These are phyloP conservation scores for Capreolus pygargus DNA, from an alignment of 2,113 vertebrate species.

Conservation along the genomic window DNA sequence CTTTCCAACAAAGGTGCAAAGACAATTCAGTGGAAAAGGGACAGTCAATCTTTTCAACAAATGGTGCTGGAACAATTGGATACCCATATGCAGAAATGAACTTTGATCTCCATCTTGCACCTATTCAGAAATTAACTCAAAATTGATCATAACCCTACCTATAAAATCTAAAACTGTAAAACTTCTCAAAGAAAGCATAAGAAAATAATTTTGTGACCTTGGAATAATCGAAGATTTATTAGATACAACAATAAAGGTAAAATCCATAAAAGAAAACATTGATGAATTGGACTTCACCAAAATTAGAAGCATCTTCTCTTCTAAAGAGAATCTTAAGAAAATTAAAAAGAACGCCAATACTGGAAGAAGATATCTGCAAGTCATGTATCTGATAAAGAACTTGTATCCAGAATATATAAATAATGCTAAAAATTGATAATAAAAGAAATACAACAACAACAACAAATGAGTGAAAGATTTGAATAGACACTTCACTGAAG, in stretches of 20 bases:
- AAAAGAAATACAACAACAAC: background rate
- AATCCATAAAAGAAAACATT: background rate
- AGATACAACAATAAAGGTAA: background rate
- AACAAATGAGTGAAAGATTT: background rate
- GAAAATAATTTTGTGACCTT: background rate
- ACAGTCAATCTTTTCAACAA: background rate
- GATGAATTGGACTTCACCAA: background rate
- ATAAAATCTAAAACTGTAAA: background rate
- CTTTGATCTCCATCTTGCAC: background rate
- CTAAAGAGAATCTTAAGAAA: background rate
- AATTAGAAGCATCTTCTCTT: background rate
- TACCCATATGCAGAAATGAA: constrained; percentile 23
- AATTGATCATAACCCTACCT: background rate
- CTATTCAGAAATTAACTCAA: background rate
- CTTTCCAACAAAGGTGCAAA: background rate
- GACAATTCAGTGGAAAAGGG: background rate
- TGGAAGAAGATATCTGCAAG: background rate
- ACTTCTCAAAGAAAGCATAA: background rate
- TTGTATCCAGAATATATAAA: background rate
- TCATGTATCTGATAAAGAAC: background rate
- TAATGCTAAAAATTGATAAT: background rate
- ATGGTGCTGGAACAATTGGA: background rate
- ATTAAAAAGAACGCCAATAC: background rate
- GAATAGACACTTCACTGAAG: background rate
- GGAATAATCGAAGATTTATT: background rate